A percentile compares a stretch with the other conserved stretches of the same genome.
Conservation (phyloP, 2,888 invertebrate genomes). For the Phalera bucephala region DNA sequence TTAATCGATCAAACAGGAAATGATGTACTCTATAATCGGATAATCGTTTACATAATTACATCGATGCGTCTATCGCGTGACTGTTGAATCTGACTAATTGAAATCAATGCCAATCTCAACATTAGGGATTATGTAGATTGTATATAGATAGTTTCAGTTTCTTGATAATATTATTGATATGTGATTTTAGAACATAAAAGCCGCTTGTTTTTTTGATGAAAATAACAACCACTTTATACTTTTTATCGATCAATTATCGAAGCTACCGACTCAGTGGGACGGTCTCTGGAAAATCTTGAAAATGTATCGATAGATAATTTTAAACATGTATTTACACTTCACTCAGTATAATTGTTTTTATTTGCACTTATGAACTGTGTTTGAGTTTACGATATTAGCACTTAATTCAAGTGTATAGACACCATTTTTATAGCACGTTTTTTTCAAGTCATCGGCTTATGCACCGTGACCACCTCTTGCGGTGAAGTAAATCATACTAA, state of each 20-base stretch:
- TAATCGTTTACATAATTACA: slow-evolving; percentile 15
- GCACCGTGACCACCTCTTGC: slow-evolving; percentile 20
- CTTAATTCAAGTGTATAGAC: too few species aligned
- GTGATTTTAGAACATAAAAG: slow-evolving; percentile 4
- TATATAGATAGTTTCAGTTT: slow-evolving; percentile 5
- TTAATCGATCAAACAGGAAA: slow-evolving; percentile 4
- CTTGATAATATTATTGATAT: slow-evolving; percentile 18
- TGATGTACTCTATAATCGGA: slow-evolving; percentile 3
- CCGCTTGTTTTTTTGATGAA: neutral
- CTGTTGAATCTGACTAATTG: slow-evolving; percentile 15
- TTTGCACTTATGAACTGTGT: too few species aligned
- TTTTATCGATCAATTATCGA: neutral
- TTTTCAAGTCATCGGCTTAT: neutral
- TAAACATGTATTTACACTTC: too few species aligned
- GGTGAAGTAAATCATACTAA: slow-evolving; percentile 33
- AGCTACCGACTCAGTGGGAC: neutral
- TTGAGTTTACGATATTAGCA: too few species aligned
- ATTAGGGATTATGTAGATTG: slow-evolving; percentile 27
- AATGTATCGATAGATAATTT: too few species aligned
- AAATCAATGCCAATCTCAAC: slow-evolving; percentile 29
- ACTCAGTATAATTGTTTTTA: too few species aligned
- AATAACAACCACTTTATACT: neutral
- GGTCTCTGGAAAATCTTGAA: neutral
- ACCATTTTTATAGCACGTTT: too few species aligned
- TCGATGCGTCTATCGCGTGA: slow-evolving; percentile 3